Evolutionary conservation across 2,797 vertebrate species (phyloP).

Genomic region (Masticophis lateralis): DNA sequence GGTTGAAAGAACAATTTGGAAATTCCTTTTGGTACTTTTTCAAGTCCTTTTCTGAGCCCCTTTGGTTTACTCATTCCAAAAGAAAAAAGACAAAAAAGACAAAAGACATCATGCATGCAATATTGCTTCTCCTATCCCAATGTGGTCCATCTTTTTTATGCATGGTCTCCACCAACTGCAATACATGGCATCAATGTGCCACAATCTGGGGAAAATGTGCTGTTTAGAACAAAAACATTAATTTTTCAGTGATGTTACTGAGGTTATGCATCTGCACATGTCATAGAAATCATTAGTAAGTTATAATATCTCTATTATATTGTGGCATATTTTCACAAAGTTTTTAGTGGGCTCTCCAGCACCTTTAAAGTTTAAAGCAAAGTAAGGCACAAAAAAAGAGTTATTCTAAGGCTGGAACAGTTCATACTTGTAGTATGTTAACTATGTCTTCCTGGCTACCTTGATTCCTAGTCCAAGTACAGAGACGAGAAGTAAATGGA

Average conservation of each 20-base stretch:
- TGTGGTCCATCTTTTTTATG: background rate
- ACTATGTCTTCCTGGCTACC: background rate
- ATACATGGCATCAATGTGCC: background rate
- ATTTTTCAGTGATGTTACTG: background rate
- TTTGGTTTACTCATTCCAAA: constrained; percentile 72
- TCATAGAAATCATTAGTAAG: background rate
- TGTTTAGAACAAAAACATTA: background rate
- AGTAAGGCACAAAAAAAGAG: no score
- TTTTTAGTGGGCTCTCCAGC: background rate
- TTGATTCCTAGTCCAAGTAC: background rate
- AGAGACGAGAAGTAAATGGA: background rate
- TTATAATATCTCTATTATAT: background rate
- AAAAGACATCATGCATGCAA: constrained; percentile 28
- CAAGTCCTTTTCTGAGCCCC: constrained; percentile 15
- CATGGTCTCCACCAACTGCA: background rate
- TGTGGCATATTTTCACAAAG: background rate
- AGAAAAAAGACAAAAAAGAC: constrained; percentile 47
- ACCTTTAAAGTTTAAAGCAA: background rate
- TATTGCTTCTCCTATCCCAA: background rate
- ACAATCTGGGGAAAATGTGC: background rate
- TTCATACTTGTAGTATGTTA: background rate
- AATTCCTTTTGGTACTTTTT: constrained; percentile 50
- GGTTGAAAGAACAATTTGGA: constrained; percentile 35
- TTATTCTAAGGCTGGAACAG: background rate
- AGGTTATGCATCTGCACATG: background rate